Evolutionary conservation across 2,888 invertebrate genomes (phyloP), one percentile per base, ranked within the genome.

Genomic region (Plebejus melissa): DNA sequence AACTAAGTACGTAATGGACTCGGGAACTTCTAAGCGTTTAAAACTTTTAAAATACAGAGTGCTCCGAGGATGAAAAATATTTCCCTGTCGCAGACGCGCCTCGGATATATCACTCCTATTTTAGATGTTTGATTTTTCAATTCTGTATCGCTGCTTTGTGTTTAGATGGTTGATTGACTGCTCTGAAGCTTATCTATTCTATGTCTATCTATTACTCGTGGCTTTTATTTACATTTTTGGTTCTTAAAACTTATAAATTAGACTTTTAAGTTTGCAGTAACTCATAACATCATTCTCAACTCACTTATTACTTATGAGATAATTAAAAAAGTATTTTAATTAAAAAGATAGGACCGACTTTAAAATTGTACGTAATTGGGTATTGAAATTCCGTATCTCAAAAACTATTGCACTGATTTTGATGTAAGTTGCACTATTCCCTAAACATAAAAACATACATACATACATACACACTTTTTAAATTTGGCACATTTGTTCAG

Each of bases 1-100:
- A 65, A 32, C 65, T 65, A 65, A 65, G 65, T 65, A 36, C 65
- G 65, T 65, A 65, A 65, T 65, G 65, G 65, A 65, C 32, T 65
- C 65, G 32, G 16, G 32, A 65, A 65, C 13, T 65, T 65, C 13
- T 36, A 36, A 65, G 65, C 65, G 65, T 65, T 65, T 65, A 65
- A 65, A 65, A 65, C 65, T 65, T 65, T 65, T 36, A 16, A 32
- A 60, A 32, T 36, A 65, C 65, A 36, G 65, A 32, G 65, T 65
- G 65, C 65, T 32, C 5, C 13, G 60, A n/a, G 60, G 65, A 65
- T 65, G 65, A 32, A 65, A 65, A 65, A 65, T 65, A 65, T 65
- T 65, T 65, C 65, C 16, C 32, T 65, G 65, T 65, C 65, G 13
- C 65, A 36, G 13, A 1, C 65, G 4, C 65, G 65, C 32, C 65